A percentile compares a stretch with the other conserved stretches of the same genome.
phyloP scores from a whole-genome alignment of 2,797 vertebrate genomes.

The Strix occidentalis region DNA sequence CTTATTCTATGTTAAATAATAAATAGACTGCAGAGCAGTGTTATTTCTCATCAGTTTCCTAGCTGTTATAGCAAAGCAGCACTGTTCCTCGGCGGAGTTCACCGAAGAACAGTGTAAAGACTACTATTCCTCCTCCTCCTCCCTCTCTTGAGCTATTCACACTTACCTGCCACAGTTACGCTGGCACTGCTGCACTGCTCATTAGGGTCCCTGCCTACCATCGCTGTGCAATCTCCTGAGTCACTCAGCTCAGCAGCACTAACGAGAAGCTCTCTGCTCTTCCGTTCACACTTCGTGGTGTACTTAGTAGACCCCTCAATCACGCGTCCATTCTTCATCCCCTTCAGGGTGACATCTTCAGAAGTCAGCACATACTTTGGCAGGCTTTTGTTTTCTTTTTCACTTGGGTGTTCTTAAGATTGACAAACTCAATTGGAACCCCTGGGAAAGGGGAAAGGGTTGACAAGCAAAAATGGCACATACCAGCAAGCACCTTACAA shows the following conservation, averaged over 20 bases:
- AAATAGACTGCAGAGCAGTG: not conserved
- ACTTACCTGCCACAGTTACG: constrained; percentile 69
- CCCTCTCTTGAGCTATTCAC: not conserved
- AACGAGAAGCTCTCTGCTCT: constrained; percentile 68
- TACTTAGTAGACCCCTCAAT: constrained; percentile 52
- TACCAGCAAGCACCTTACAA: not conserved
- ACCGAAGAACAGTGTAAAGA: not conserved
- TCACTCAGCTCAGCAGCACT: constrained; percentile 71
- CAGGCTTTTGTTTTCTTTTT: constrained; percentile 69
- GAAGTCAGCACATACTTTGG: constrained; percentile 73
- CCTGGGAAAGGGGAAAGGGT: constrained; percentile 3
- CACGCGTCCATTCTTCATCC: constrained; percentile 70
- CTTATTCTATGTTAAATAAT: not conserved
- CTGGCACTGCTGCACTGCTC: constrained; percentile 65
- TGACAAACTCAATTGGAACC: constrained; percentile 71
- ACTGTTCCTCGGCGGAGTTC: not conserved
- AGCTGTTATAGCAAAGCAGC: not conserved
- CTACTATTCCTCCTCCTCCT: not conserved
- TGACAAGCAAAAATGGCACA: not conserved
- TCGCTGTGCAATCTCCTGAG: constrained; percentile 42
- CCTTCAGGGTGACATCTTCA: constrained; percentile 68
- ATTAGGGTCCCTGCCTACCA: constrained; percentile 60
- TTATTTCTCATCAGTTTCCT: not conserved
- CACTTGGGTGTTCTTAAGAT: constrained; percentile 67
- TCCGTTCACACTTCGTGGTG: constrained; percentile 63